Conservation (phyloP, 1,140 invertebrate genomes). For the Mercenaria mercenaria region DNA sequence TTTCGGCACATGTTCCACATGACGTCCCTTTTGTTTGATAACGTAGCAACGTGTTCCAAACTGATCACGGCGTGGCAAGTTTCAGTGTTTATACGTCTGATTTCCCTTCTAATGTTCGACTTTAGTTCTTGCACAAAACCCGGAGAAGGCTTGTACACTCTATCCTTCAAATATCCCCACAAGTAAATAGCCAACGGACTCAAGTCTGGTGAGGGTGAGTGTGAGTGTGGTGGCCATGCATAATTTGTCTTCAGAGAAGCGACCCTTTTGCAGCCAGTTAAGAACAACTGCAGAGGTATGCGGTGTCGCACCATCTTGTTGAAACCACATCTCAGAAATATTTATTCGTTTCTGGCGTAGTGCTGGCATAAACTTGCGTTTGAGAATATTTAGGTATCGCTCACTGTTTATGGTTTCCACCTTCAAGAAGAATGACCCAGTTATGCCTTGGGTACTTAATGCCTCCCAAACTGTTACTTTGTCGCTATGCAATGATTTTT, state of each 20-base stretch:
- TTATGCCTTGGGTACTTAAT: neutral
- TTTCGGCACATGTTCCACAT: neutral
- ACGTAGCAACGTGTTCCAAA: neutral
- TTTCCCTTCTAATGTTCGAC: neutral
- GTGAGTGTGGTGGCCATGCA: neutral
- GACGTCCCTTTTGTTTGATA: neutral
- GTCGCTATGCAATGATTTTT: neutral
- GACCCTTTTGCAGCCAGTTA: neutral
- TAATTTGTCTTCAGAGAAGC: neutral
- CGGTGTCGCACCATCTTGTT: neutral
- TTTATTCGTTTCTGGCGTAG: neutral
- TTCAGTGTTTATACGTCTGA: neutral
- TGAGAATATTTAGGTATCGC: neutral
- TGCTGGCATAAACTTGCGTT: neutral
- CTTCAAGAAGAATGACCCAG: neutral
- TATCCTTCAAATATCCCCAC: neutral
- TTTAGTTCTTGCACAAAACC: neutral
- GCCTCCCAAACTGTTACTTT: neutral
- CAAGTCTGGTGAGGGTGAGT: neutral
- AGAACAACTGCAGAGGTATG: neutral
- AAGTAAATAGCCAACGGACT: neutral
- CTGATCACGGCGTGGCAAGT: neutral
- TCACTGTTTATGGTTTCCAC: neutral
- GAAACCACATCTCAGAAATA: neutral
- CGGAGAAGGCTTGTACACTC: neutral